Evolutionary conservation across 1,140 invertebrate genomes (phyloP), one percentile per base, ranked within the genome.

Genomic region (Drosophila bipectinata): DNA sequence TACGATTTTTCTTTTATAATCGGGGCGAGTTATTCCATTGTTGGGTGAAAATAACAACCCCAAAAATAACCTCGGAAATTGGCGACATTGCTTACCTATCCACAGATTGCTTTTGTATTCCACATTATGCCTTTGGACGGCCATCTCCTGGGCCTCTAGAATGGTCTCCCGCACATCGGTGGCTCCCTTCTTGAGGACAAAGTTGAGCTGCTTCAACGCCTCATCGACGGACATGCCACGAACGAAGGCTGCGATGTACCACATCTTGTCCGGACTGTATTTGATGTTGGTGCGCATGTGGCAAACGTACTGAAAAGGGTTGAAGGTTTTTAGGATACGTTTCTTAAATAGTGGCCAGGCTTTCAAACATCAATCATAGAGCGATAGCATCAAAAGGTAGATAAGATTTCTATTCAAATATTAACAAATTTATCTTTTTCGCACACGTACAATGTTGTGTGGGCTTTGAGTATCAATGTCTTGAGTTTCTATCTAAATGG

Each of bases 91-190:
- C 95, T 95, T 92, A 98, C 97, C 96, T 93, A 99, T 95, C 98
- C 98, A 99, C 47, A 99, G 93, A 93, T 99, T 99, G 88, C 96
- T 98, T 91, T 95, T 96, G 92, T 95, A 99, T 93, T 99, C 98
- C 30, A 99, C 97, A 94, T 98, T 97, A 88, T 99, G 98, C 26
- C 96, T 91, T 77, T 95, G 94, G 2, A 99, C 95, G 48, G 98
- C 98, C 68, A 97, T 92, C 82, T 96, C 94, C 91, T 97, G 96
- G 3, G 98, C 98, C 94, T 99, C 98, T 62, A 96, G 90, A 64
- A 98, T 93, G 9, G 96, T 94, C 91, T 98, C 95, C 91, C 95
- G 96, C 0, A 96, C 95, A 92, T 95, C 94, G 26, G 91, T 92
- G 44, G 96, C 96, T 47, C 98, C 98, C 93, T 99, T 98, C 75